Base-by-base conservation (phyloP, 2,888 invertebrate genomes). In the Trimorus sp. region DNA sequence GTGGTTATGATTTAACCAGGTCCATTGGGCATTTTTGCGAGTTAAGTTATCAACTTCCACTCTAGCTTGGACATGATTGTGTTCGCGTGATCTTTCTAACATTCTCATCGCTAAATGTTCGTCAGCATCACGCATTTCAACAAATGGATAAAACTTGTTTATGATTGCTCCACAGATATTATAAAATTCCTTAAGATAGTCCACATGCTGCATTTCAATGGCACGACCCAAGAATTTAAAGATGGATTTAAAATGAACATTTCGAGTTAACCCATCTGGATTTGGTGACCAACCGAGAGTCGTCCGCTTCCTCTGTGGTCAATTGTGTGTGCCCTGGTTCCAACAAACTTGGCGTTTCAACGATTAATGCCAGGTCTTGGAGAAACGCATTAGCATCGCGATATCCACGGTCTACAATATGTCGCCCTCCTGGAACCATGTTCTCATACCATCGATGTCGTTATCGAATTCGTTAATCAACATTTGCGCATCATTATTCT, bases 41-140 rank as follows among this genome's bases (percentile, higher is more conserved):
- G 53, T 49, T 11, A 81, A 70, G 63, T 76, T 58, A 14, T 81
- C 48, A 0, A 40, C 56, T 66, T 84, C 82, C 11, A 84, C 62
- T 70, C 63, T 53, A n/a, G 68, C 73, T 74, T 82, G 82, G 7
- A 79, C 73, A 26, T 74, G 48, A 54, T 83, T 84, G 5, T 59
- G 51, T 45, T 77, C 54, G 12, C 53, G 16, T n/a, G 42, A 66
- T 74, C 59, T 48, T 69, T 68, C 26, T 49, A 56, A 54, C 38
- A 73, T 66, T 49, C 79, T 45, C 69, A 54, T 12, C 2, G 78
- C 68, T 26, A 78, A 45, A n/a, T 65, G 63, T 42, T 49, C 71
- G 58, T 51, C 70, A 16, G 59, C 60, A 60, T 70, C 71, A 59
- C 40, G 42, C 74, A 77, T 80, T 4, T 8, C 40, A 16, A 73